Percentiles rank a stretch among this genome's conserved stretches.
These are phyloP conservation scores for Ambastaia sidthimunki DNA, from an alignment of 2,797 vertebrate species.

Conservation along the genomic window DNA sequence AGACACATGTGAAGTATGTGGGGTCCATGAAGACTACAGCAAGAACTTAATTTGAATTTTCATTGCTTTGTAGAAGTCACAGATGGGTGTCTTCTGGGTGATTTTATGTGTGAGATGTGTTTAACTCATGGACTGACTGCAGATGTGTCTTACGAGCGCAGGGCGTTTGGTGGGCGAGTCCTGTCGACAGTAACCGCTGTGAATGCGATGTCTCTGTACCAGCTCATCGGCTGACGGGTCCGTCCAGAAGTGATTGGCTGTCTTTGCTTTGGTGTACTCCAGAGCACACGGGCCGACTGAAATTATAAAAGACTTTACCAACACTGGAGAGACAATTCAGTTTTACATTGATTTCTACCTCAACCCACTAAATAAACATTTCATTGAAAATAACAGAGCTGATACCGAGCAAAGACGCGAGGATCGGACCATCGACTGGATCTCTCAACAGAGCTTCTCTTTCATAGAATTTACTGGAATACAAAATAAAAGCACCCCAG, in stretches of 20 bases:
- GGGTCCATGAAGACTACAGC: too few relatives aligned
- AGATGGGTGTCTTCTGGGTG: too few relatives aligned
- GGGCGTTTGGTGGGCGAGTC: constrained; percentile 97
- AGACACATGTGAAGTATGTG: too few relatives aligned
- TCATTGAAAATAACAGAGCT: not conserved
- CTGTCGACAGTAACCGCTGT: constrained; percentile 91
- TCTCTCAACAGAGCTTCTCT: constrained; percentile 95
- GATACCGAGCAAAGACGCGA: constrained; percentile 94
- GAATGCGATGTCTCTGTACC: constrained; percentile 96
- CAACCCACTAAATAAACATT: too few relatives aligned
- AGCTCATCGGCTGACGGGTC: constrained; percentile 96
- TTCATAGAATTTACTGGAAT: constrained; percentile 91
- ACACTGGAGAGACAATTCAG: not conserved
- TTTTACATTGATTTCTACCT: not conserved
- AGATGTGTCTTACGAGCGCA: too few relatives aligned
- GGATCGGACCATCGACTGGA: constrained; percentile 93
- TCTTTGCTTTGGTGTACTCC: constrained; percentile 99
- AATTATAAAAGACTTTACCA: not conserved
- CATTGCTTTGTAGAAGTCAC: too few relatives aligned
- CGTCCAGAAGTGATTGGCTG: constrained; percentile 97
- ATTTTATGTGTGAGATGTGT: too few relatives aligned
- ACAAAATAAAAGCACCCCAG: constrained; percentile 11
- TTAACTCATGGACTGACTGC: too few relatives aligned
- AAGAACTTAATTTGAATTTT: too few relatives aligned
- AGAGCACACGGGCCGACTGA: constrained; percentile 96